Evolutionary conservation across 2,888 invertebrate genomes (phyloP).

Genomic region (Parascotia fuliginaria): DNA sequence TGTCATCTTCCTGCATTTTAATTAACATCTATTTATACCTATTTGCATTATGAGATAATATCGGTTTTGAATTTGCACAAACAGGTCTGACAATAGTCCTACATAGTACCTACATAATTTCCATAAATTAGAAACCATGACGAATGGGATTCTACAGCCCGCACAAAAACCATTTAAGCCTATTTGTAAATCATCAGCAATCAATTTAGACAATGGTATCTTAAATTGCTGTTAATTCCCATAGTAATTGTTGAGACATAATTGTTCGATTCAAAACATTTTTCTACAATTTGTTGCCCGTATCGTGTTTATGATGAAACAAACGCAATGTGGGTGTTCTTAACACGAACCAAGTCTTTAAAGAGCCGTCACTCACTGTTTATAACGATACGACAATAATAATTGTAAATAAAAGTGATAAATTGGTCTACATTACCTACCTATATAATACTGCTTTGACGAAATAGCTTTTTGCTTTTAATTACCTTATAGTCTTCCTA

Average conservation of each 20-base stretch:
- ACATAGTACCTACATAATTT: slow-evolving; percentile 24
- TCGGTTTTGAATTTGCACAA: slow-evolving; percentile 18
- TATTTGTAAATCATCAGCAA: slow-evolving; percentile 28
- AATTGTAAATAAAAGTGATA: slow-evolving; percentile 13
- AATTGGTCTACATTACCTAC: slow-evolving; percentile 12
- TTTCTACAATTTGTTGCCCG: slow-evolving; percentile 10
- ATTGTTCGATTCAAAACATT: slow-evolving; percentile 16
- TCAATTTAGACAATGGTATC: slow-evolving; percentile 32
- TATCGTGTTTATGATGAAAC: slow-evolving; percentile 10
- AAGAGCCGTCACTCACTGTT: slow-evolving; percentile 7
- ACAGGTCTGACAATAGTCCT: slow-evolving; percentile 36
- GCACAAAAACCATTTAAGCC: slow-evolving; percentile 25
- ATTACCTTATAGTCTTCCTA: not conserved
- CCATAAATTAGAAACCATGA: slow-evolving; percentile 61
- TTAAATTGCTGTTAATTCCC: slow-evolving; percentile 38
- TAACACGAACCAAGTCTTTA: slow-evolving; percentile 6
- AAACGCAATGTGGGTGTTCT: not conserved
- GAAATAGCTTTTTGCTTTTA: slow-evolving; percentile 4
- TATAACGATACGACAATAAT: slow-evolving; percentile 6
- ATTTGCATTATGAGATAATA: slow-evolving; percentile 18
- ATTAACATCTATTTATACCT: slow-evolving; percentile 8
- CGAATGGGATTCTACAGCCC: slow-evolving; percentile 31
- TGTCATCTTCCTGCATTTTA: slow-evolving; percentile 13
- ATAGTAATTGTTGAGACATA: slow-evolving; percentile 24
- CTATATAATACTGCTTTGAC: not conserved